Evolutionary conservation across 2,113 vertebrate genomes (phyloP).

Genomic region (Psittacus erithacus): DNA sequence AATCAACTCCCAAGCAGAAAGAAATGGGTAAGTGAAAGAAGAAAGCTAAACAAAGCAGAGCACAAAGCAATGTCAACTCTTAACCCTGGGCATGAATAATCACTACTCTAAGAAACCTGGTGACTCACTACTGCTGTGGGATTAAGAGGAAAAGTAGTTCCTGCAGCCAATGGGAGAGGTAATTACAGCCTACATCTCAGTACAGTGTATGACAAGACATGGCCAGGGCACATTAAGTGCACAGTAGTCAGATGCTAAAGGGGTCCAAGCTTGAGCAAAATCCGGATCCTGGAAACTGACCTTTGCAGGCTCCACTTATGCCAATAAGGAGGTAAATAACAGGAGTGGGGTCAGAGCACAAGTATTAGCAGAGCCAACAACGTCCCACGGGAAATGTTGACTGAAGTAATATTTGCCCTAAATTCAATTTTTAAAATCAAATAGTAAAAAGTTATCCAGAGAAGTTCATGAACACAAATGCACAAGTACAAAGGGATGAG

Average conservation of each 20-base stretch:
- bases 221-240: not conserved
- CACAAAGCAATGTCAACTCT: not conserved
- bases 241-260: not conserved
- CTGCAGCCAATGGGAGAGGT: not conserved
- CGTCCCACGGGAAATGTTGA: fast-evolving
- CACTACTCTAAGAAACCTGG: not conserved
- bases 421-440: slow-evolving; percentile 1
- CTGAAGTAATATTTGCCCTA: not conserved
- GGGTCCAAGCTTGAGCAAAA: not conserved
- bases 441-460: not conserved
- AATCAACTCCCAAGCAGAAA: not conserved
- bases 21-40: not conserved
- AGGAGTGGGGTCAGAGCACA: not conserved
- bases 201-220: not conserved
- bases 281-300: not conserved
- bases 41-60: slow-evolving; percentile 4
- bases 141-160: slow-evolving; percentile 37
- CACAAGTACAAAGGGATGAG: not conserved
- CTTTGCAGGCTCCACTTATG: not conserved
- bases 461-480: not conserved
- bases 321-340: not conserved
- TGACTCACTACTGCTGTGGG: slow-evolving; percentile 44
- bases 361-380: not conserved
- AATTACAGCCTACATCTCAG: not conserved
- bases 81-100: slow-evolving; percentile 35